Evolutionary conservation across 2,797 vertebrate genomes (phyloP).

Genomic region (Phoeniculus purpureus): DNA sequence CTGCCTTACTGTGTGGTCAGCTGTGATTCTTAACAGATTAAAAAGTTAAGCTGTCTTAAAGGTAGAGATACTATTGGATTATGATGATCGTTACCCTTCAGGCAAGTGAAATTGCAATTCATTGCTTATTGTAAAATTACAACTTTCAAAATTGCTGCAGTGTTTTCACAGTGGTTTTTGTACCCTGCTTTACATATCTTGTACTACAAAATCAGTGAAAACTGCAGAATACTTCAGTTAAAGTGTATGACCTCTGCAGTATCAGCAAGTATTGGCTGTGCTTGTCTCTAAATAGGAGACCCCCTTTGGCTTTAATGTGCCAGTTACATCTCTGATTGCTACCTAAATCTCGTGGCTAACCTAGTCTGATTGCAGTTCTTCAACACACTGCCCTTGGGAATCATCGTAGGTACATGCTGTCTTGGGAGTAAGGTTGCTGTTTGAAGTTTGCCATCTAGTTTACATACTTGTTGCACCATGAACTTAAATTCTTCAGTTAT

Average conservation of each 20-base stretch:
- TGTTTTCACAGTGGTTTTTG: neutral
- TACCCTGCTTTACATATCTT: neutral
- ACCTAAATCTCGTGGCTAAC: fast-evolving
- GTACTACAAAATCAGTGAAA: neutral
- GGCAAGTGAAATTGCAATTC: neutral
- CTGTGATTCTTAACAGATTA: neutral
- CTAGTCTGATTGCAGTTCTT: neutral
- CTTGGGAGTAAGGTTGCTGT: neutral
- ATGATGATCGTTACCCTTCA: neutral
- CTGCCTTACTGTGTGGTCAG: neutral
- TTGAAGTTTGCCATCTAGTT: neutral
- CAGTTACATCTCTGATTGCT: neutral
- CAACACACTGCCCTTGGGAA: neutral
- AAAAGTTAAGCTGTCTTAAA: neutral
- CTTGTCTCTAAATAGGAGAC: neutral
- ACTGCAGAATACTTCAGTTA: neutral
- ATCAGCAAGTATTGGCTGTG: neutral
- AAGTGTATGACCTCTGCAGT: neutral
- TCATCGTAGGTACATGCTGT: neutral
- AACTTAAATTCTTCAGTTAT: neutral
- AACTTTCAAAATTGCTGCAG: neutral
- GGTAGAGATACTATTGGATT: neutral
- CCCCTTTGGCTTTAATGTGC: neutral
- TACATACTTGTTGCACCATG: neutral
- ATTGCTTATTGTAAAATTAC: neutral